Evolutionary conservation across 1,140 invertebrate genomes (phyloP), one percentile per base, ranked within the genome.

Genomic region (Octopus sinensis): DNA sequence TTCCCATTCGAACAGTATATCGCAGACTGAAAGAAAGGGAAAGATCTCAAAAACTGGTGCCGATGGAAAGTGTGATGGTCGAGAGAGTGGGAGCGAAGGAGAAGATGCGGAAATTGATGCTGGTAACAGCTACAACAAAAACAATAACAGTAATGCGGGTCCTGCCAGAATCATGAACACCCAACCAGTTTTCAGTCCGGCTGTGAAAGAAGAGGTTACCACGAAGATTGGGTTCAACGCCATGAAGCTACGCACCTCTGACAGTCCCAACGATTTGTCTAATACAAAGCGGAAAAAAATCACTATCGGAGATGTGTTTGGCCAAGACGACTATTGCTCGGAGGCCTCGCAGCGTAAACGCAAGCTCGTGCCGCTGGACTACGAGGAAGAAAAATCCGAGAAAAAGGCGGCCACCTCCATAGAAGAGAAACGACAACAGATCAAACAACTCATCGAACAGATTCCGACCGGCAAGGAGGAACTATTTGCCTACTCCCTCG

Each of bases 381-480:
- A 43, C 30, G 62, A 68, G 12, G 62, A 68, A 13, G 88, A 86
- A 73, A 86, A 85, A 71, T 78, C 79, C 9, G 84, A 84, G 6
- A 93, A 88, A 91, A 87, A 85, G 75, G 80, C 85, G 78, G 82
- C 86, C 51, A 87, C 87, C 54, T 86, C 87, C 51, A 97, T 98
- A 91, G 98, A 99, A 90, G 99, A 99, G 90, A 92, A 96, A 77
- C 96, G 96, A 87, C 94, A 97, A 89, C 98, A 99, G 85, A 99
- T 99, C 92, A 95, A 95, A 81, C 93, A 99, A 82, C 99, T 99
- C 88, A 97, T 99, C 90, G 12, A 68, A n/a, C 97, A 96, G 92
- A 99, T 99, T 90, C 98, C 98, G 78, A 99, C 97, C 75, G 96
- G 96, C 88, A 98, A 99, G 92, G 95, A 96, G 83, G 96, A 97